Evolutionary conservation across 1,140 invertebrate genomes (phyloP), one percentile per base, ranked within the genome.

Genomic region (Ridgeia piscesae): DNA sequence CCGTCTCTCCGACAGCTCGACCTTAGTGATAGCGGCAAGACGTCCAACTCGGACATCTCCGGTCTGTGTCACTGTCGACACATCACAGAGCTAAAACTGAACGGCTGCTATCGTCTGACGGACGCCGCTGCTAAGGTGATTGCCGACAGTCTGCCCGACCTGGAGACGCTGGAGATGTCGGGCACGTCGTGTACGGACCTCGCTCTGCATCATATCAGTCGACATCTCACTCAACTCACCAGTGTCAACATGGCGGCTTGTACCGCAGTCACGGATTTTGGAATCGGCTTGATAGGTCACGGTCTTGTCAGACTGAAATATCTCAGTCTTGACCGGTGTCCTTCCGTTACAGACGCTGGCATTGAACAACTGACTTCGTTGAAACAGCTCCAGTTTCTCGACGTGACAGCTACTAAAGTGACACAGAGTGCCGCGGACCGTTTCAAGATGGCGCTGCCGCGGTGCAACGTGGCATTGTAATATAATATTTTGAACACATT

Each of bases 191-290:
- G 89, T 90, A 90, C 89, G 35, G 89, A 90, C 21, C 11, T 90
- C 34, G 89, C 89, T 0, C 89, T 90, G 89, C 89, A 90, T 33
- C 89, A 90, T 21, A 90, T 90, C 89, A 90, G 89, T 90, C 33
- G 2, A 21, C 89, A 90, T 90, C 89, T 90, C 89, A 90, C 89
- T 34, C 14, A 90, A 11, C 89, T 90, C 17, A 33, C 17, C 14
- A 34, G 9, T 31, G 31, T 90, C 34, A 90, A 90, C 89, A 34
- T 90, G 89, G n/a, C 89, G 21, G 34, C 33, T 35, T 90, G 89
- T 90, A 34, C 4, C 89, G 35, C 89, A n/a, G 33, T 90, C 33
- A 90, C 89, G 33, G 89, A 90, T 27, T 2, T 35, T 2, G 89
- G 89, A 34, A 14, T 90, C 33, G 89, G 89, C 35, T 34, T 34